Evolutionary conservation across 2,888 invertebrate species (phyloP).

Genomic region (Trissonchulus latispiculum): DNA sequence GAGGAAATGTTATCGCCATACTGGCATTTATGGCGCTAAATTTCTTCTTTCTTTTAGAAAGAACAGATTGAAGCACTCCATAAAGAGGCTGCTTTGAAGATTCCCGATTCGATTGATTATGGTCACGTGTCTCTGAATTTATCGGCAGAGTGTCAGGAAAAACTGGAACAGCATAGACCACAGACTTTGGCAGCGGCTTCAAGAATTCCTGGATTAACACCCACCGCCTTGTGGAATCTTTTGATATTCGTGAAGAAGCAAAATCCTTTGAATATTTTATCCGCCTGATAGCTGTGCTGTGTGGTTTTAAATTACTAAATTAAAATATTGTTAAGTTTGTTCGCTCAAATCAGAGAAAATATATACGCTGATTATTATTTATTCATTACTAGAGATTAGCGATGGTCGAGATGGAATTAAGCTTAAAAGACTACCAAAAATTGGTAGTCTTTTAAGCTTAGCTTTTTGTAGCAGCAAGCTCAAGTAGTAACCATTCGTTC

Average conservation of each 20-base stretch:
- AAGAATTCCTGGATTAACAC: slow-evolving; percentile 28
- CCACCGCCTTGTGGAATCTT: slow-evolving; percentile 18
- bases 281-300: background rate
- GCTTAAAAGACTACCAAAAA: no score
- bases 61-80: slow-evolving; percentile 20
- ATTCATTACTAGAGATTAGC: no score
- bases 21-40: background rate
- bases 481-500: no score
- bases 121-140: slow-evolving; percentile 5
- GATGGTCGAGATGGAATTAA: no score
- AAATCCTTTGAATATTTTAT: background rate
- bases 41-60: background rate
- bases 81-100: slow-evolving; percentile 17
- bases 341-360: no score
- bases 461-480: no score
- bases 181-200: slow-evolving; percentile 40
- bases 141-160: slow-evolving; percentile 38
- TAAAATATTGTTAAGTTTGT: no score
- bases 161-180: slow-evolving; percentile 35
- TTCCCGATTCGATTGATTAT: slow-evolving; percentile 25
- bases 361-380: no score
- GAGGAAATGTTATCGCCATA: background rate
- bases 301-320: no score
- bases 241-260: background rate
- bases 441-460: no score